Conservation (phyloP, 2,888 invertebrate species). For the Tenthredo livida region DNA sequence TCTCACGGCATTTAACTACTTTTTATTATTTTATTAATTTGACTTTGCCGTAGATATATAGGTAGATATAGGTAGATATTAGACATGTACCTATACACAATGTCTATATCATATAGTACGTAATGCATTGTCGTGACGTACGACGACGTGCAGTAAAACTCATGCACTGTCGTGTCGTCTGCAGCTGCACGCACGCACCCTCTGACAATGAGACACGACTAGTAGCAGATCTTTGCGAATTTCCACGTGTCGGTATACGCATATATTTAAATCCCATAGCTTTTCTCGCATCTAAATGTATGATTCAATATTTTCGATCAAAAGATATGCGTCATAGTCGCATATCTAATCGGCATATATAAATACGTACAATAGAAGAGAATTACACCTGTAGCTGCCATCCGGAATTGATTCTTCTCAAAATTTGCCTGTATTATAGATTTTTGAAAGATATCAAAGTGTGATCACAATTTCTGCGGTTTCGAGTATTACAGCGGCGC, state of each 20-base stretch:
- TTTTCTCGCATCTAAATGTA: too few relatives aligned
- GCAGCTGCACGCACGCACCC: neutral
- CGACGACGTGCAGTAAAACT: neutral
- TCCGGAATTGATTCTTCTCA: too few relatives aligned
- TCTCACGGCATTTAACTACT: constrained; percentile 62
- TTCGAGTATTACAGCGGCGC: neutral
- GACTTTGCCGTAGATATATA: constrained; percentile 63
- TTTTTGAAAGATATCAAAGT: too few relatives aligned
- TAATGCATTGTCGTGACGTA: neutral
- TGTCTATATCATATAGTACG: neutral
- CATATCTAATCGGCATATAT: too few relatives aligned
- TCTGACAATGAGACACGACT: neutral
- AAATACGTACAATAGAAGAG: too few relatives aligned
- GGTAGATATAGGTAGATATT: constrained; percentile 3
- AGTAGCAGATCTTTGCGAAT: neutral
- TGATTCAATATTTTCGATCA: too few relatives aligned
- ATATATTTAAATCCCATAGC: too few relatives aligned
- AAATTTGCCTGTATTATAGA: too few relatives aligned
- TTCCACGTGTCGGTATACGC: too few relatives aligned
- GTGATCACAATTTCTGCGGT: neutral
- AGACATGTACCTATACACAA: neutral
- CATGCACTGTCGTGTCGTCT: neutral
- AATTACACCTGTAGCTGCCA: too few relatives aligned
- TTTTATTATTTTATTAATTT: constrained; percentile 72
- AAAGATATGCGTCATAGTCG: too few relatives aligned